Conservation (phyloP, 1,140 invertebrate genomes). For the Bombus impatiens region DNA sequence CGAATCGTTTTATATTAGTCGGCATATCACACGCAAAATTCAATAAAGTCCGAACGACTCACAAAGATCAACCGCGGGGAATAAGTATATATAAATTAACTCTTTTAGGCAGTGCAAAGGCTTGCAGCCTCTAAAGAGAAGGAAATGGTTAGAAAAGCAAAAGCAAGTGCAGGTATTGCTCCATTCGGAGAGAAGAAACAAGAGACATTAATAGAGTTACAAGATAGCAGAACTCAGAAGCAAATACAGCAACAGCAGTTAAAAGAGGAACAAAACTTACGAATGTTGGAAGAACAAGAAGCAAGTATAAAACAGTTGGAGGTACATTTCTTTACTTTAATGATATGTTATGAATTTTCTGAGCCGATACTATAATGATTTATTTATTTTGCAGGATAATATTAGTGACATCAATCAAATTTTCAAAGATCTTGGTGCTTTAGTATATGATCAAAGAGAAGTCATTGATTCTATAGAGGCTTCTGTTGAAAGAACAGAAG, state of each 20-base stretch:
- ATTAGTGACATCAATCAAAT: slow-evolving; percentile 99
- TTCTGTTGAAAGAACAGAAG: slow-evolving; percentile 94
- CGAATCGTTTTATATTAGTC: too few species aligned
- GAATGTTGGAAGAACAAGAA: slow-evolving; percentile 94
- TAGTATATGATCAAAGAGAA: slow-evolving; percentile 99
- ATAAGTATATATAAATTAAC: neutral
- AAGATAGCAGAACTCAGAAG: slow-evolving; percentile 83
- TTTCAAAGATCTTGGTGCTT: slow-evolving; percentile 97
- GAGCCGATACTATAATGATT: neutral
- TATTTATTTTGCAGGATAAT: slow-evolving; percentile 87
- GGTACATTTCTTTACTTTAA: slow-evolving; percentile 84
- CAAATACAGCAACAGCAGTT: slow-evolving; percentile 88
- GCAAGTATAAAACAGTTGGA: slow-evolving; percentile 94
- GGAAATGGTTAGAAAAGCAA: slow-evolving; percentile 89
- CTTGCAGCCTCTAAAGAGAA: slow-evolving; percentile 92
- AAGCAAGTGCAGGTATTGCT: slow-evolving; percentile 82
- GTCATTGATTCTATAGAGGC: slow-evolving; percentile 98
- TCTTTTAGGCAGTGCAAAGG: slow-evolving; percentile 86
- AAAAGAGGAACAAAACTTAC: slow-evolving; percentile 93
- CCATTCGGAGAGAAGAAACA: slow-evolving; percentile 83
- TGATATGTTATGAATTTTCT: slow-evolving; percentile 93
- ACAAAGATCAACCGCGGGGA: too few species aligned
- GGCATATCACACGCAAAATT: too few species aligned
- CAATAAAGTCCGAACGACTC: too few species aligned
- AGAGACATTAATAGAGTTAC: slow-evolving; percentile 86